Conservation (phyloP, 2,113 vertebrate genomes). For the Rhombomys opimus region DNA sequence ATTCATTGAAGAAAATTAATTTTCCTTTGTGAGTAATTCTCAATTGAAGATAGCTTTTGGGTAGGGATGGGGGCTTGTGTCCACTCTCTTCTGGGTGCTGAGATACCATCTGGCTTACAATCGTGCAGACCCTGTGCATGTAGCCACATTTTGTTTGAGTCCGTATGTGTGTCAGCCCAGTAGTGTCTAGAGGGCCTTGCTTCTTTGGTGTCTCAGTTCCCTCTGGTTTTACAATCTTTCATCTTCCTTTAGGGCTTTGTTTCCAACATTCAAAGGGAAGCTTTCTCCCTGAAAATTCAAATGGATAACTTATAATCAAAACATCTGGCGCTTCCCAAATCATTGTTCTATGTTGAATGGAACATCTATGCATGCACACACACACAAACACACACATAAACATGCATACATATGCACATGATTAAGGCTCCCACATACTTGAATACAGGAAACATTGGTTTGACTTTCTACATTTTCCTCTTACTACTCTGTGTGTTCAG, state of each 20-base stretch:
- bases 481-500: neutral
- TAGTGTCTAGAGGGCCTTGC: neutral
- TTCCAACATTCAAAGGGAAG: neutral
- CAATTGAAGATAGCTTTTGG: neutral
- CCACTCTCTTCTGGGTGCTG: too few species aligned
- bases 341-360: neutral
- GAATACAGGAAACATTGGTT: neutral
- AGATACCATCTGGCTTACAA: too few species aligned
- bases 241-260: neutral
- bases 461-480: conserved; percentile 7
- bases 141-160: too few species aligned
- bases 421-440: neutral
- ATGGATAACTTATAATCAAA: neutral
- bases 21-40: neutral
- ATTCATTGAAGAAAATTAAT: neutral
- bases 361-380: neutral
- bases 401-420: neutral
- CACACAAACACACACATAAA: neutral
- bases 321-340: neutral
- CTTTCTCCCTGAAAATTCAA: neutral
- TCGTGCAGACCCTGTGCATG: neutral
- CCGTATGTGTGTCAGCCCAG: too few species aligned
- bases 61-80: neutral
- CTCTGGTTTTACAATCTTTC: neutral
- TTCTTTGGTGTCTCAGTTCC: neutral